Conservation (phyloP, 1,140 invertebrate species). For the Temnothorax longispinosus region DNA sequence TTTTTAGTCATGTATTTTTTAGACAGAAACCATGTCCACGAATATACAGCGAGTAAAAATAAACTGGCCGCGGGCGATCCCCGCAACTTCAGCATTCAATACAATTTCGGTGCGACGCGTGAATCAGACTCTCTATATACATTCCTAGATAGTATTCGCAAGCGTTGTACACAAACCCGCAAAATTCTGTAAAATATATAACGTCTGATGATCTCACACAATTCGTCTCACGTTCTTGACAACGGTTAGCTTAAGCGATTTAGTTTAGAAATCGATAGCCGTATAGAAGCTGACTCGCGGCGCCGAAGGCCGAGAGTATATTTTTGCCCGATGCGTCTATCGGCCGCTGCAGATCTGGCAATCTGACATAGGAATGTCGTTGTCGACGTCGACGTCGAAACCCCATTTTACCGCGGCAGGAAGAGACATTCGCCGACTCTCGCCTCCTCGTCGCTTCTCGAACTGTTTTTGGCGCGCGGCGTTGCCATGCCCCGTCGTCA, state of each 20-base stretch:
- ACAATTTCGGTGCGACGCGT: conserved; percentile 19
- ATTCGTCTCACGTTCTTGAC: conserved; percentile 8
- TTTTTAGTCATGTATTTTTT: conserved; percentile 13
- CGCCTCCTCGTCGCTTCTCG: conserved; percentile 67
- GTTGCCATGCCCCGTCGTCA: conserved; percentile 75
- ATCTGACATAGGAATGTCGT: conserved; percentile 74
- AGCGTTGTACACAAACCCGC: conserved; percentile 32
- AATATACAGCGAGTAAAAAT: conserved; percentile 67
- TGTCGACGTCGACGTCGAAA: conserved; percentile 58
- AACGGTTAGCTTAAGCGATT: background rate
- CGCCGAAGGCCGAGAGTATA: conserved; percentile 46
- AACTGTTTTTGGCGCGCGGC: conserved; percentile 84
- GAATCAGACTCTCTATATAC: conserved; percentile 43
- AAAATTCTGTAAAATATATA: conserved; percentile 66
- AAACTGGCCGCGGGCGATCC: conserved; percentile 20
- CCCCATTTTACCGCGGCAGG: conserved; percentile 77
- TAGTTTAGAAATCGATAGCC: background rate
- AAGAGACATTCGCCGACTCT: conserved; percentile 45
- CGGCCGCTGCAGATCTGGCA: conserved; percentile 69
- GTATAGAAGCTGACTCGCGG: background rate
- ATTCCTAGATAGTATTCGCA: conserved; percentile 34
- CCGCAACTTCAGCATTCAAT: conserved; percentile 15
- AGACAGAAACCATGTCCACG: conserved; percentile 7
- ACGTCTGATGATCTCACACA: background rate
- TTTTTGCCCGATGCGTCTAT: conserved; percentile 52